These are phyloP conservation scores for Sclerurus mexicanus DNA, from an alignment of 2,113 vertebrate genomes.

Conservation along the genomic window DNA sequence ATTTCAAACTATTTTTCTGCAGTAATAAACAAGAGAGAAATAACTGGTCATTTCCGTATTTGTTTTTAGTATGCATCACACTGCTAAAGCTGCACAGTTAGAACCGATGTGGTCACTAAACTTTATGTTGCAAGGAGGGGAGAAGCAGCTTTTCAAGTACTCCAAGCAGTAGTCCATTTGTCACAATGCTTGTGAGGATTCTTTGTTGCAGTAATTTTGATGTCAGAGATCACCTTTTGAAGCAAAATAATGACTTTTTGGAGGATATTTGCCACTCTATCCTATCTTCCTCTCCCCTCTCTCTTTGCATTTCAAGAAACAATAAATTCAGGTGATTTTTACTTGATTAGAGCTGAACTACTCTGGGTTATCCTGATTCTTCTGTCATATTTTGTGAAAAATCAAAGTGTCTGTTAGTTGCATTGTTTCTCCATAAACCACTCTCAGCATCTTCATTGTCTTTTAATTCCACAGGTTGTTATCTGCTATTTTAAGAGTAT, in stretches of 20 bases:
- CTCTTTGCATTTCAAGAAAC: neutral
- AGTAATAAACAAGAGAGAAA: neutral
- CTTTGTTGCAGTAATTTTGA: neutral
- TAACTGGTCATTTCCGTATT: neutral
- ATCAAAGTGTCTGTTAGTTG: neutral
- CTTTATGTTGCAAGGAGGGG: neutral
- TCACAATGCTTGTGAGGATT: neutral
- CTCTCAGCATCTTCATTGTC: neutral
- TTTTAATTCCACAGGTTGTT: slow-evolving; percentile 83
- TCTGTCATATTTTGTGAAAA: neutral
- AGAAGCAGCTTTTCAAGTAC: neutral
- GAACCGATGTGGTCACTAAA: neutral
- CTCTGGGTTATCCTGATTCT: neutral
- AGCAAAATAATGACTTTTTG: neutral
- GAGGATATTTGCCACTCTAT: neutral
- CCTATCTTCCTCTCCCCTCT: neutral
- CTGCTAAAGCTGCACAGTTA: neutral
- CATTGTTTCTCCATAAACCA: neutral
- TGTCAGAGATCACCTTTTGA: neutral
- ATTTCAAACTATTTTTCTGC: neutral
- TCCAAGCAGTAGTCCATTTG: neutral
- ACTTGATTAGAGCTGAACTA: neutral
- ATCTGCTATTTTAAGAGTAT: slow-evolving; percentile 92
- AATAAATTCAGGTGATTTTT: neutral
- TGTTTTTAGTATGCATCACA: neutral